These are phyloP conservation scores for Monomorium pharaonis DNA, from an alignment of 1,140 invertebrate species.

Conservation along the genomic window DNA sequence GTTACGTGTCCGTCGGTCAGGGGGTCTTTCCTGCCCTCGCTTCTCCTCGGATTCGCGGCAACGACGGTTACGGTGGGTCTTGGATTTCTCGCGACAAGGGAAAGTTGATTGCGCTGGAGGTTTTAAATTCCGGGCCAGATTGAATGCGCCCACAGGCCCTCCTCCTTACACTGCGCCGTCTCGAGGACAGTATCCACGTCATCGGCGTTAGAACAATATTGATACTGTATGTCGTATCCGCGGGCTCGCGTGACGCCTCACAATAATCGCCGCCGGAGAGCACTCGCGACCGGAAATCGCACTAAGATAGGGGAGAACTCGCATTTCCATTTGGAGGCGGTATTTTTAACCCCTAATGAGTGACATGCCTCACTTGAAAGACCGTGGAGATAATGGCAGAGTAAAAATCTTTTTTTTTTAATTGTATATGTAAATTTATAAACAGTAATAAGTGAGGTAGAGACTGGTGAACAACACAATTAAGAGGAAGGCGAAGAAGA, in stretches of 20 bases:
- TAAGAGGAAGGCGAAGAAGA: too few relatives aligned
- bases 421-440: background rate
- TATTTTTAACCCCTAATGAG: background rate
- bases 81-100: constrained; percentile 76
- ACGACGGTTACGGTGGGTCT: too few relatives aligned
- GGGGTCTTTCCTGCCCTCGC: constrained; percentile 76
- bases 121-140: constrained; percentile 80
- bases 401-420: background rate
- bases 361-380: background rate
- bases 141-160: constrained; percentile 79
- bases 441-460: background rate
- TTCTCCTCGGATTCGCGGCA: constrained; percentile 70
- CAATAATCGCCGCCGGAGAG: background rate
- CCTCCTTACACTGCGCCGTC: constrained; percentile 25
- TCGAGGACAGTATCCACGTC: constrained; percentile 58
- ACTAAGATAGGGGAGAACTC: background rate
- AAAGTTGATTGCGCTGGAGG: constrained; percentile 75
- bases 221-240: background rate
- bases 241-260: constrained; percentile 5
- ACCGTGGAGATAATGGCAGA: too few relatives aligned
- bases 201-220: constrained; percentile 14
- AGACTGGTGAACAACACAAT: too few relatives aligned
- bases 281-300: background rate
- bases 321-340: background rate
- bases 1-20: constrained; percentile 75